Percentiles rank a stretch among this genome's conserved stretches.
These are phyloP conservation scores for Thymelicus lineola DNA, from an alignment of 2,888 invertebrate species.

Conservation along the genomic window DNA sequence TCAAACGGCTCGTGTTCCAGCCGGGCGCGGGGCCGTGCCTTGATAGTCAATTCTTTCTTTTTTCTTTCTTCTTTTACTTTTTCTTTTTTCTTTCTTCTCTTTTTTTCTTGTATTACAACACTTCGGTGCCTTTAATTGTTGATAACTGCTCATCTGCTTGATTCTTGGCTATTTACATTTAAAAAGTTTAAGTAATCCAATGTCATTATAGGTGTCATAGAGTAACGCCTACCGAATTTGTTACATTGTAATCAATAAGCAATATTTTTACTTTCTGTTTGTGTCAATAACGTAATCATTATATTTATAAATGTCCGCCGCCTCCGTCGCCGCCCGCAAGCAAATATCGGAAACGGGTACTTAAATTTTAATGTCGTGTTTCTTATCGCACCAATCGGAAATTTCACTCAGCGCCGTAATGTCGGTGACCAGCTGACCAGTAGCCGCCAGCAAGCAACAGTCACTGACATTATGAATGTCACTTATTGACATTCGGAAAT, in stretches of 20 bases:
- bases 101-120: no score
- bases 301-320: background rate
- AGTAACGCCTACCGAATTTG: no score
- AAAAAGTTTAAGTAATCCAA: no score
- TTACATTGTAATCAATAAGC: background rate
- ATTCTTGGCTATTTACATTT: no score
- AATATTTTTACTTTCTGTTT: background rate
- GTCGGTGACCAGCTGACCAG: constrained; percentile 10
- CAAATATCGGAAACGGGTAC: constrained; percentile 7
- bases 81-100: no score
- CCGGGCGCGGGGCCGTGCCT: no score
- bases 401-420: constrained; percentile 23
- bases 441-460: background rate
- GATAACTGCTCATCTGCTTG: no score
- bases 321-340: background rate
- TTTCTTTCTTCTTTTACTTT: no score
- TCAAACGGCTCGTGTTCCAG: no score
- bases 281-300: background rate
- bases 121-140: no score
- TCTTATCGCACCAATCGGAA: constrained; percentile 19
- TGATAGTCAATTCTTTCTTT: no score
- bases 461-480: constrained; percentile 28
- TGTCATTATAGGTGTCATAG: no score
- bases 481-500: constrained; percentile 32
- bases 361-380: background rate